These are phyloP conservation scores for Callyntrura sp. DNA, from an alignment of 2,888 invertebrate genomes.

Conservation along the genomic window DNA sequence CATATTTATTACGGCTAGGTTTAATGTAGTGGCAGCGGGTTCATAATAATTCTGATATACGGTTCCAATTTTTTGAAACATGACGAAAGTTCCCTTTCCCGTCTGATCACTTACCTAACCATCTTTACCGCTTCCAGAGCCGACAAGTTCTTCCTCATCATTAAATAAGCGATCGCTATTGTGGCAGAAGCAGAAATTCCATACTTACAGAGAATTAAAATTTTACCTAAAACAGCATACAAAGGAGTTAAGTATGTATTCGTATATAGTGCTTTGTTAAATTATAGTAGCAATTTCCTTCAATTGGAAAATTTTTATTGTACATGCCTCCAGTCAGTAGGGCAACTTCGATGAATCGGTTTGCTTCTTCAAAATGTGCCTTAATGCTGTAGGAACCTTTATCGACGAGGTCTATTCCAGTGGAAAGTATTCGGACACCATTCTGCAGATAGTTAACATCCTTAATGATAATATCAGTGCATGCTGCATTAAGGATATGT, in stretches of 20 bases:
- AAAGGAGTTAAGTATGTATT: too few relatives aligned
- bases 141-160: slow-evolving; percentile 85
- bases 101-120: slow-evolving; percentile 84
- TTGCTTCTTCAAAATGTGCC: slow-evolving; percentile 85
- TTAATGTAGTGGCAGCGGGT: too few relatives aligned
- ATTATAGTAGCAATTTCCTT: too few relatives aligned
- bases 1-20: too few relatives aligned
- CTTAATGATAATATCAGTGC: slow-evolving; percentile 69
- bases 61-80: too few relatives aligned
- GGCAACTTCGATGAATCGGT: slow-evolving; percentile 86
- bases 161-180: slow-evolving; percentile 84
- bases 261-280: too few relatives aligned
- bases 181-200: slow-evolving; percentile 86
- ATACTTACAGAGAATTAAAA: slow-evolving; percentile 86
- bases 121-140: slow-evolving; percentile 85
- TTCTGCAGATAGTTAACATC: slow-evolving; percentile 72
- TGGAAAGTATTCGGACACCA: slow-evolving; percentile 83
- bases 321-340: slow-evolving; percentile 65
- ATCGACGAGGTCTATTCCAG: slow-evolving; percentile 86
- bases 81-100: too few relatives aligned
- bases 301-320: too few relatives aligned
- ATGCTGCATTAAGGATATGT: slow-evolving; percentile 82
- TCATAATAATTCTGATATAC: too few relatives aligned
- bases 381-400: slow-evolving; percentile 85
- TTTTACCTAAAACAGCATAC: slow-evolving; percentile 84